Conservation (phyloP, 2,888 invertebrate genomes). For the Hydropsyche betteni region DNA sequence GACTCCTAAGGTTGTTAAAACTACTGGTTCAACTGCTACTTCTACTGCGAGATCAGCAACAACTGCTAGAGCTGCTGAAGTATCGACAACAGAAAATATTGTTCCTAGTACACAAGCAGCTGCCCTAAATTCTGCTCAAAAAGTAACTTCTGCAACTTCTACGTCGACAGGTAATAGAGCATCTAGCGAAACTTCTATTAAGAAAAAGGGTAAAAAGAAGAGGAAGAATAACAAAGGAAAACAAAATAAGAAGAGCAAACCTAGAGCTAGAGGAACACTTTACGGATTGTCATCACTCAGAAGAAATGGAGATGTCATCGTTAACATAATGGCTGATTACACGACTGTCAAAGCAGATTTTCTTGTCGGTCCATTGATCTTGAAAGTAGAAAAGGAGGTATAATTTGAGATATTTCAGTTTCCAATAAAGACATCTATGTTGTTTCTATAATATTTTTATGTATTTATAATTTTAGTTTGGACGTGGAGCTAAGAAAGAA, state of each 20-base stretch:
- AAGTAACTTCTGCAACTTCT: slow-evolving; percentile 56
- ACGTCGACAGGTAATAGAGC: slow-evolving; percentile 57
- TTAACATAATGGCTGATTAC: slow-evolving; percentile 80
- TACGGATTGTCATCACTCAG: slow-evolving; percentile 82
- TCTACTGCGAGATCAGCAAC: slow-evolving; percentile 53
- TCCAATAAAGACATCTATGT: slow-evolving; percentile 9
- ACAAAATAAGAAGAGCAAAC: slow-evolving; percentile 63
- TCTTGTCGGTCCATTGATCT: slow-evolving; percentile 78
- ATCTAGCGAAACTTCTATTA: slow-evolving; percentile 53
- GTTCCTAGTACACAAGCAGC: slow-evolving; percentile 57
- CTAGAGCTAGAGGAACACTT: slow-evolving; percentile 79
- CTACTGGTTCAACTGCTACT: slow-evolving; percentile 61
- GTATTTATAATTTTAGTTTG: slow-evolving; percentile 65
- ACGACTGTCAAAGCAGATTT: slow-evolving; percentile 87
- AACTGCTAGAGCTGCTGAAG: slow-evolving; percentile 1
- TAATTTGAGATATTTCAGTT: neutral
- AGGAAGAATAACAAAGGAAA: slow-evolving; percentile 58
- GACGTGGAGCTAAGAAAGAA: slow-evolving; percentile 81
- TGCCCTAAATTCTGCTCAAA: slow-evolving; percentile 52
- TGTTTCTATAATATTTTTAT: neutral
- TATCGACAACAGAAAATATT: slow-evolving; percentile 55
- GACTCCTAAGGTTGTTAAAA: slow-evolving; percentile 53
- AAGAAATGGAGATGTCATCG: slow-evolving; percentile 81
- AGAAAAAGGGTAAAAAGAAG: slow-evolving; percentile 57
- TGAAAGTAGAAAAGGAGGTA: slow-evolving; percentile 82